Conservation (phyloP, 1,140 invertebrate genomes). For the Oryctes rhinoceros region DNA sequence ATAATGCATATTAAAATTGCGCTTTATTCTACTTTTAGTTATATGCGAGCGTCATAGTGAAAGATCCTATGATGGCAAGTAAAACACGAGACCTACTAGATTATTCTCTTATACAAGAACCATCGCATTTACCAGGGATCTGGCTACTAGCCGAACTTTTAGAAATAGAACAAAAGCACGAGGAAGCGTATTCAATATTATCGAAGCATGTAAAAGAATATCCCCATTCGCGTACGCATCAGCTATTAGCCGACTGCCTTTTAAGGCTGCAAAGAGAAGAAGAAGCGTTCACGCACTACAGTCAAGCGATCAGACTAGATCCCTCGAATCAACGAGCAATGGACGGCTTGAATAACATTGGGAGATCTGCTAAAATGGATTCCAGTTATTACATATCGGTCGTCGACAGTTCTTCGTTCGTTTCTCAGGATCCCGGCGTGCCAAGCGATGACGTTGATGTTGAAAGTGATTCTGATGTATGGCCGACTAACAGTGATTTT, state of each 20-base stretch:
- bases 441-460: slow-evolving; percentile 54
- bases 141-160: slow-evolving; percentile 73
- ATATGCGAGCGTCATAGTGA: slow-evolving; percentile 70
- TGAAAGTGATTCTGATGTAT: slow-evolving; percentile 55
- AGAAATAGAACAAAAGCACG: slow-evolving; percentile 69
- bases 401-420: slow-evolving; percentile 50
- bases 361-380: slow-evolving; percentile 66
- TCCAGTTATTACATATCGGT: slow-evolving; percentile 65
- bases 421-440: slow-evolving; percentile 51
- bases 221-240: slow-evolving; percentile 73
- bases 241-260: slow-evolving; percentile 74
- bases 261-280: slow-evolving; percentile 67
- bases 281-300: slow-evolving; percentile 77
- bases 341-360: slow-evolving; percentile 75
- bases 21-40: slow-evolving; percentile 51
- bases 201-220: slow-evolving; percentile 69
- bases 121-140: slow-evolving; percentile 72
- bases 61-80: slow-evolving; percentile 70
- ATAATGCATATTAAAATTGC: too few relatives aligned
- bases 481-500: slow-evolving; percentile 51
- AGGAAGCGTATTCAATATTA: slow-evolving; percentile 68
- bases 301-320: slow-evolving; percentile 71
- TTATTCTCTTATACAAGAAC: slow-evolving; percentile 73
- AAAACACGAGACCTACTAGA: slow-evolving; percentile 70
- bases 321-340: slow-evolving; percentile 73